Evolutionary conservation across 2,888 invertebrate genomes (phyloP).

Genomic region (Saturnia pavonia): DNA sequence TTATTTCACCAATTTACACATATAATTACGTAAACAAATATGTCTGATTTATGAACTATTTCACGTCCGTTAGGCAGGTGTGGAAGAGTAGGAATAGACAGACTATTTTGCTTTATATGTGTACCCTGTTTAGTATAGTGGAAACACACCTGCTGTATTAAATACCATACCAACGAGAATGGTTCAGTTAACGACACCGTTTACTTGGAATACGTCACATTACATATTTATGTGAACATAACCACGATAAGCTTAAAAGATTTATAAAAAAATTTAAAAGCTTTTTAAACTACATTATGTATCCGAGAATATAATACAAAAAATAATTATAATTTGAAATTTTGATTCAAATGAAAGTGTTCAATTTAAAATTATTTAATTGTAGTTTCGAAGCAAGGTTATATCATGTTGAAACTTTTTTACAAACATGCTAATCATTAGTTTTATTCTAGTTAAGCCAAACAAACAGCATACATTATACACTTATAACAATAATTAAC

Average conservation of each 20-base stretch:
- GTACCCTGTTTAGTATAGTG: slow-evolving; percentile 45
- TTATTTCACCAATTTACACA: slow-evolving; percentile 1
- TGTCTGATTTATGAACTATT: slow-evolving; percentile 29
- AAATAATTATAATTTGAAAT: background rate
- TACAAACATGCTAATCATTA: background rate
- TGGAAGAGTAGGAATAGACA: slow-evolving; percentile 63
- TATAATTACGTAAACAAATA: slow-evolving; percentile 13
- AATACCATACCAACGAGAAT: slow-evolving; percentile 44
- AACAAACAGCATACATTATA: background rate
- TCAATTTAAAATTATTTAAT: background rate
- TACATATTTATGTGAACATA: background rate
- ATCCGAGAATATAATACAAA: background rate
- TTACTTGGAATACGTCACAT: slow-evolving; percentile 29
- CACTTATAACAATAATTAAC: background rate
- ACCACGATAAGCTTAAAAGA: background rate
- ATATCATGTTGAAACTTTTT: background rate
- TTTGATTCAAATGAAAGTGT: background rate
- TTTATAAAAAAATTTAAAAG: background rate
- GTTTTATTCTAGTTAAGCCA: background rate
- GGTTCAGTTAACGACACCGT: slow-evolving; percentile 38
- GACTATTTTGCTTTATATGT: slow-evolving; percentile 57
- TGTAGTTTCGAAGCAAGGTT: background rate
- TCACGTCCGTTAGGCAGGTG: slow-evolving; percentile 54
- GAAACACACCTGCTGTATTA: slow-evolving; percentile 64
- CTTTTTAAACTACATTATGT: background rate